Evolutionary conservation across 1,140 invertebrate species (phyloP).

Genomic region (Ridgeia piscesae): DNA sequence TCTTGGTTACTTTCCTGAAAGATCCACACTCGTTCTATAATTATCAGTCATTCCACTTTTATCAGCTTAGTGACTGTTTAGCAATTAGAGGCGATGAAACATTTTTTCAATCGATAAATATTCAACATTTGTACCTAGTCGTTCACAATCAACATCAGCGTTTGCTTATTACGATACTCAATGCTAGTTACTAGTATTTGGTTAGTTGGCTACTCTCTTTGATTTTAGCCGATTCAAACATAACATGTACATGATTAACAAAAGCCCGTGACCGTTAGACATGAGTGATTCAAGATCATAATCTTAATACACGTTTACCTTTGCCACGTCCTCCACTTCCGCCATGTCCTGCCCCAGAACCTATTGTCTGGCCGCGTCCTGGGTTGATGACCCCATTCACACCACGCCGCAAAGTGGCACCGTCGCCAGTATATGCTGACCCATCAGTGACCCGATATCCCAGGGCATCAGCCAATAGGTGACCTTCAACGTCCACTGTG

Average conservation of each 20-base stretch:
- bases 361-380: conserved; percentile 34
- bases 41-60: too few species aligned
- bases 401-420: conserved; percentile 26
- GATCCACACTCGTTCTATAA: neutral
- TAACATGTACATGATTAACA: too few species aligned
- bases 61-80: too few species aligned
- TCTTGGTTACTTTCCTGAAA: neutral
- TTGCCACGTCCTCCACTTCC: conserved; percentile 43
- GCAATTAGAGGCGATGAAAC: too few species aligned
- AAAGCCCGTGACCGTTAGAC: too few species aligned
- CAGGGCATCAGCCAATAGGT: conserved; percentile 39
- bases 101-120: too few species aligned
- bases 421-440: conserved; percentile 18
- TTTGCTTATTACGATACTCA: too few species aligned
- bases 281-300: neutral
- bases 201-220: too few species aligned
- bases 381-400: conserved; percentile 42
- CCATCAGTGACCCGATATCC: conserved; percentile 41
- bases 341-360: conserved; percentile 44
- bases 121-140: too few species aligned
- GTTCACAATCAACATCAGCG: too few species aligned
- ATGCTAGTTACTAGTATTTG: too few species aligned
- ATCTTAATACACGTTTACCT: conserved; percentile 31
- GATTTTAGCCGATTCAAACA: too few species aligned
- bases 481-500: conserved; percentile 41